phyloP scores from a whole-genome alignment of 2,113 vertebrate genomes.

The Cepphus grylle region DNA sequence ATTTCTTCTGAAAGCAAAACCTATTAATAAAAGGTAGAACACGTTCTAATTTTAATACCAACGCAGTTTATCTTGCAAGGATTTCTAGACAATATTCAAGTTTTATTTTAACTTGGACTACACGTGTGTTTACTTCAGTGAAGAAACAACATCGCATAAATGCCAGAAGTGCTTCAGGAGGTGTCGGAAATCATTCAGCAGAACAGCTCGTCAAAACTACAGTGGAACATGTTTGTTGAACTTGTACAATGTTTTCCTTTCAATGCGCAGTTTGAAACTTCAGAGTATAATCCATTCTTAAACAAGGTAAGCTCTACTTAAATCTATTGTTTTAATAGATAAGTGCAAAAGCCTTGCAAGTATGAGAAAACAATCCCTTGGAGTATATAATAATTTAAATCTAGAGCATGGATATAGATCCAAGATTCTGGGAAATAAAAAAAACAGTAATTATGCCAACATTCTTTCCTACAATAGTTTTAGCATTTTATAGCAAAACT shows the following conservation, averaged over 20 bases:
- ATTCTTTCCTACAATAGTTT: background rate
- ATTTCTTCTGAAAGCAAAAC: background rate
- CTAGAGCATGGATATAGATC: background rate
- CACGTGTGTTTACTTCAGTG: background rate
- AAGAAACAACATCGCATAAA: background rate
- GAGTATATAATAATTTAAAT: background rate
- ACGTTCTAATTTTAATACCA: background rate
- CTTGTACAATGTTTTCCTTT: background rate
- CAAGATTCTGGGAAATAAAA: background rate
- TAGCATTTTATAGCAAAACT: background rate
- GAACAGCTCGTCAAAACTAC: background rate
- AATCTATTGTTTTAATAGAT: background rate
- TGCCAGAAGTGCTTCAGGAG: background rate
- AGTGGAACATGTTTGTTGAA: background rate
- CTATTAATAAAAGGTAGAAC: background rate
- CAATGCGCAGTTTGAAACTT: background rate
- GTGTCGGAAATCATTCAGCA: background rate
- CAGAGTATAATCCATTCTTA: background rate
- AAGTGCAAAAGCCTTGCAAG: background rate
- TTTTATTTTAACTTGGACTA: background rate
- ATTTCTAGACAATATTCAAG: background rate
- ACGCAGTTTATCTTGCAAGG: background rate
- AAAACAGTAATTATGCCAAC: background rate
- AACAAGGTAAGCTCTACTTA: background rate
- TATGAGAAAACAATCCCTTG: background rate